Evolutionary conservation across 2,797 vertebrate genomes (phyloP).

Genomic region (Labeo calbasu): DNA sequence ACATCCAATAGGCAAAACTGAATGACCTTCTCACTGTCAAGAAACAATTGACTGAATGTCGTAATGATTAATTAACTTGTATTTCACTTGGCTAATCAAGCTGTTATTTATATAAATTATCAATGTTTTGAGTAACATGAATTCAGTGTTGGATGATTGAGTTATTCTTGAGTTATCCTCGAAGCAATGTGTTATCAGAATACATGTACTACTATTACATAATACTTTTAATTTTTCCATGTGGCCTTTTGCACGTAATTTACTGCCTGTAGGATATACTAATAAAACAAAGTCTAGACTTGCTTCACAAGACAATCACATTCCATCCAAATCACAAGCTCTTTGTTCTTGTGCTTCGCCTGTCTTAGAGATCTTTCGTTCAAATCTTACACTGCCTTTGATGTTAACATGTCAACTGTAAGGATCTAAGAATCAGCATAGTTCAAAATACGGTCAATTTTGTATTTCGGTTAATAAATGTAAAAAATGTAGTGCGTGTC

Average conservation of each 20-base stretch:
- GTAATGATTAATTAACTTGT: slow-evolving; percentile 21
- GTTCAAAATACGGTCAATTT: background rate
- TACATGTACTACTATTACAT: background rate
- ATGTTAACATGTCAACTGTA: slow-evolving; percentile 52
- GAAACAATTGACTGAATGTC: slow-evolving; percentile 28
- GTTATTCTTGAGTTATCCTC: background rate
- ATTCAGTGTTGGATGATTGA: background rate
- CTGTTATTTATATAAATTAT: slow-evolving; percentile 10
- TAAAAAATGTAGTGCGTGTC: background rate
- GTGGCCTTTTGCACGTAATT: slow-evolving; percentile 9
- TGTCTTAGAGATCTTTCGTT: slow-evolving; percentile 36
- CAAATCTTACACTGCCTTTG: slow-evolving; percentile 52
- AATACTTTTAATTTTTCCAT: slow-evolving; percentile 6
- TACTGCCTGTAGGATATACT: slow-evolving; percentile 26
- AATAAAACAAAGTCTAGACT: slow-evolving; percentile 44
- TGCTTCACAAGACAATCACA: slow-evolving; percentile 48
- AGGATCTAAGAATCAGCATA: slow-evolving; percentile 28
- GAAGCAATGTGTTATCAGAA: background rate
- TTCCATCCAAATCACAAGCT: slow-evolving; percentile 49
- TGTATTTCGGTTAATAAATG: background rate
- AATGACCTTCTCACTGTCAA: slow-evolving; percentile 34
- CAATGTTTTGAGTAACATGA: background rate
- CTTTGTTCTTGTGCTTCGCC: slow-evolving; percentile 49
- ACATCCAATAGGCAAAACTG: slow-evolving; percentile 28
- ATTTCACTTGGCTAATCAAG: background rate